A percentile compares a stretch with the other conserved stretches of the same genome.
phyloP scores from a whole-genome alignment of 2,888 invertebrate species.

The Apamea crenata region DNA sequence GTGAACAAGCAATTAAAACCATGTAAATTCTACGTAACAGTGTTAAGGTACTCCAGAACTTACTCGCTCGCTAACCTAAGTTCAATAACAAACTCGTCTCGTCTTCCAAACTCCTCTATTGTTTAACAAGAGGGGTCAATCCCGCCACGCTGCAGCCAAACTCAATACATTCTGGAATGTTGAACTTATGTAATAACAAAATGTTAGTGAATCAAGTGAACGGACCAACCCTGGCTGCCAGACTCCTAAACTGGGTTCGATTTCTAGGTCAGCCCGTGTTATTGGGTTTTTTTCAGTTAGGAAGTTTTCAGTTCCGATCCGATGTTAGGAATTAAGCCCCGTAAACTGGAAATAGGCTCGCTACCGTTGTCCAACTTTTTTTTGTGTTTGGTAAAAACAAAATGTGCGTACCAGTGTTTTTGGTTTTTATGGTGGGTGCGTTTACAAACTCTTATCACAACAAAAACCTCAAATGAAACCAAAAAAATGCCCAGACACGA shows the following conservation, averaged over 20 bases:
- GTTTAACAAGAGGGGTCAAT: constrained; percentile 50
- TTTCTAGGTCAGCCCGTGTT: constrained; percentile 44
- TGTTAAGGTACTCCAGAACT: constrained; percentile 34
- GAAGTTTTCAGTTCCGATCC: constrained; percentile 35
- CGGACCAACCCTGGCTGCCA: constrained; percentile 16
- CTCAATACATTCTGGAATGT: constrained; percentile 54
- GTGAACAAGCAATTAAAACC: constrained; percentile 38
- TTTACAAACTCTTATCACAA: constrained; percentile 19
- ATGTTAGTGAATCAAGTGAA: constrained; percentile 57
- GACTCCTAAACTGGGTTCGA: constrained; percentile 22
- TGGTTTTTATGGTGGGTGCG: constrained; percentile 5
- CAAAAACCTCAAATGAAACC: background rate
- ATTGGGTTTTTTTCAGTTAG: constrained; percentile 41
- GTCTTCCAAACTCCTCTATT: constrained; percentile 52
- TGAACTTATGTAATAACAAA: constrained; percentile 63
- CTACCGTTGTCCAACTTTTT: constrained; percentile 4
- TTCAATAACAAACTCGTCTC: constrained; percentile 54
- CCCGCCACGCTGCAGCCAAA: constrained; percentile 33
- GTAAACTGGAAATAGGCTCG: constrained; percentile 46
- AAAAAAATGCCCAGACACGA: background rate
- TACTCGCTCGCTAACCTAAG: constrained; percentile 31
- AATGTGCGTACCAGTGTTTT: constrained; percentile 29
- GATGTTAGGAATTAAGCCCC: constrained; percentile 44
- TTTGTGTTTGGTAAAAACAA: background rate
- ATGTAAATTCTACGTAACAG: constrained; percentile 36